Evolutionary conservation across 2,797 vertebrate genomes (phyloP).

Genomic region (Yasuhikotakia modesta): DNA sequence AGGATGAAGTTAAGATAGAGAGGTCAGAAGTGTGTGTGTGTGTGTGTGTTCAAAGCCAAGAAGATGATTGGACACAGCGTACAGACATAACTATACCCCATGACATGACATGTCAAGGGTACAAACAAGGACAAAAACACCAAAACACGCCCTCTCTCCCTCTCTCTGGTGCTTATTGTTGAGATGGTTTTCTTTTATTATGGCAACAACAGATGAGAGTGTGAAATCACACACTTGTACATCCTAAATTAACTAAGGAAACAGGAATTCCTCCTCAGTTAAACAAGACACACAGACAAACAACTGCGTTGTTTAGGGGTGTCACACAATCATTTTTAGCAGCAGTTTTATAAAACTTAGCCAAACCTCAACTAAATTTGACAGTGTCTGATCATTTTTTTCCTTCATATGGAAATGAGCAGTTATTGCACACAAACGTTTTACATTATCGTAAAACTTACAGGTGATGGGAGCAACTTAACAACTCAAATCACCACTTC

Average conservation of each 20-base stretch:
- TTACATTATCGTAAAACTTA: no score
- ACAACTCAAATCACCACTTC: neutral
- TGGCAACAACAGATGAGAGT: neutral
- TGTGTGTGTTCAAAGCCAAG: slow-evolving; percentile 1
- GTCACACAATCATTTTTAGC: neutral
- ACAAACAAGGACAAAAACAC: slow-evolving; percentile 50
- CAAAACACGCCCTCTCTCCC: slow-evolving; percentile 26
- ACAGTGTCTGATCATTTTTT: no score
- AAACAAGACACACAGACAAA: neutral
- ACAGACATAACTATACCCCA: slow-evolving; percentile 77
- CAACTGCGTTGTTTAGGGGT: neutral
- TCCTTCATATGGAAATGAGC: no score
- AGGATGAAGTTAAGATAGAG: neutral
- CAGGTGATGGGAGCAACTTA: neutral
- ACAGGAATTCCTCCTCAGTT: neutral
- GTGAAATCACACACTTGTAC: slow-evolving; percentile 2
- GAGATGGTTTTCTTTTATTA: neutral
- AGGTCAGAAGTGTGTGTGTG: neutral
- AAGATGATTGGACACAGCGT: slow-evolving; percentile 62
- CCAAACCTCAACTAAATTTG: no score
- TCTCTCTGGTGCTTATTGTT: neutral
- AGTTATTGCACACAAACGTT: no score
- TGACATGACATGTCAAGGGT: slow-evolving; percentile 64
- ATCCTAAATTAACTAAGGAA: neutral
- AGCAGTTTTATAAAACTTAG: no score